These are phyloP conservation scores for Elachura formosa DNA, from an alignment of 2,113 vertebrate species.

Conservation along the genomic window DNA sequence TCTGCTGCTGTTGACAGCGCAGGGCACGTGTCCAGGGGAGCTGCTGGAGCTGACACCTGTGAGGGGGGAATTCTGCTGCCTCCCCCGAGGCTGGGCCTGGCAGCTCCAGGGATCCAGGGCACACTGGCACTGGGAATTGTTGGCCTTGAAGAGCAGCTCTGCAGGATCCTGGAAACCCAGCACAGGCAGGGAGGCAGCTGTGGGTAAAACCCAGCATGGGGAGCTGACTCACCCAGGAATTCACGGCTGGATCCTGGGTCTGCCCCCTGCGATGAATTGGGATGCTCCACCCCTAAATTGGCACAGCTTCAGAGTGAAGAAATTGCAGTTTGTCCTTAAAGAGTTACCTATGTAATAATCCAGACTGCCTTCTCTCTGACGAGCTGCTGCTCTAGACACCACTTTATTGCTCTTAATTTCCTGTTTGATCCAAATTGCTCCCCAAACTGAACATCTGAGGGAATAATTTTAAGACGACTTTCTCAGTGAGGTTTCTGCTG, in stretches of 20 bases:
- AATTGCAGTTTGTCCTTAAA: background rate
- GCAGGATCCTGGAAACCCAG: background rate
- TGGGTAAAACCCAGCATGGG: background rate
- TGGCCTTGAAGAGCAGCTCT: background rate
- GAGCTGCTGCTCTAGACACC: background rate
- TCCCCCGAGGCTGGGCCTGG: background rate
- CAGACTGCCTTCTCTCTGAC: background rate
- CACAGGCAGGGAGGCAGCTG: background rate
- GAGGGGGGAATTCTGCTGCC: background rate
- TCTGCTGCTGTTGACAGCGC: background rate
- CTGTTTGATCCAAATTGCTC: background rate
- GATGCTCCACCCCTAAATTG: background rate
- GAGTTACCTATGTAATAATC: background rate
- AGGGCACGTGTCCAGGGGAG: background rate
- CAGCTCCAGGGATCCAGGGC: background rate
- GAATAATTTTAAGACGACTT: background rate
- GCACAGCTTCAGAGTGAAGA: background rate
- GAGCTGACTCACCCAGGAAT: slow-evolving; percentile 7
- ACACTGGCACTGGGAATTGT: background rate
- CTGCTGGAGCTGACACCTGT: background rate
- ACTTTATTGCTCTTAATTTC: background rate
- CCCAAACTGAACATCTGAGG: background rate
- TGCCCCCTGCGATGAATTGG: background rate
- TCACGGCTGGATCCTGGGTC: background rate
- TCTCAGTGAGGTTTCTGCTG: background rate